Evolutionary conservation across 2,888 invertebrate genomes (phyloP).

Genomic region (Hypsopygia costalis): DNA sequence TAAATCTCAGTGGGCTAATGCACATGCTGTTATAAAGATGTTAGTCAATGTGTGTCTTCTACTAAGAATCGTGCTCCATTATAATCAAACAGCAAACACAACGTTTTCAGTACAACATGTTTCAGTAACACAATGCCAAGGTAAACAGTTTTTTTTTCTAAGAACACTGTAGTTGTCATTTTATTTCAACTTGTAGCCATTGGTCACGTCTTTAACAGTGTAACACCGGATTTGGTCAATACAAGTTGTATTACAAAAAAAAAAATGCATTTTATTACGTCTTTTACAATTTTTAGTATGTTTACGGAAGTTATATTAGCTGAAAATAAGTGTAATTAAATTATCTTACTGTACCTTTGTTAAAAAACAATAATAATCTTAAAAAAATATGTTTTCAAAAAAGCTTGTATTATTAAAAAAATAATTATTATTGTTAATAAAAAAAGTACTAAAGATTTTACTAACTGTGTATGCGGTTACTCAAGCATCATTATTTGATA

Average conservation of each 20-base stretch:
- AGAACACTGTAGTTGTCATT: conserved; percentile 15
- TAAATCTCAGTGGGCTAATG: too few relatives aligned
- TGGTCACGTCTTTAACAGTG: background rate
- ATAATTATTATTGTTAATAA: too few relatives aligned
- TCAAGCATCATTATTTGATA: too few relatives aligned
- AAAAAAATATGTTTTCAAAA: too few relatives aligned
- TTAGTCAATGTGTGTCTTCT: conserved; percentile 32
- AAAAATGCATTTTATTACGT: conserved; percentile 19
- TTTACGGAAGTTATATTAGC: conserved; percentile 17
- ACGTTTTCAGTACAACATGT: conserved; percentile 4
- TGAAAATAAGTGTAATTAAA: conserved; percentile 10
- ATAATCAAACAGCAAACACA: conserved; percentile 21
- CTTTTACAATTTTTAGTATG: conserved; percentile 20
- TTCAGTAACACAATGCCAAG: conserved; percentile 24
- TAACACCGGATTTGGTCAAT: background rate
- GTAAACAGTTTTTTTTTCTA: conserved; percentile 32
- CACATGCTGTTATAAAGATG: conserved; percentile 16
- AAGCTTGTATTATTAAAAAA: too few relatives aligned
- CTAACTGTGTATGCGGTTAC: too few relatives aligned
- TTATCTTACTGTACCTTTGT: too few relatives aligned
- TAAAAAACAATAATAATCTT: too few relatives aligned
- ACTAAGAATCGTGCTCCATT: conserved; percentile 35
- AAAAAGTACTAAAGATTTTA: too few relatives aligned
- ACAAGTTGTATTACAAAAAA: background rate
- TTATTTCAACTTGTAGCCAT: background rate